Evolutionary conservation across 1,140 invertebrate species (phyloP).

Genomic region (Mycetomoellerius zeteki): DNA sequence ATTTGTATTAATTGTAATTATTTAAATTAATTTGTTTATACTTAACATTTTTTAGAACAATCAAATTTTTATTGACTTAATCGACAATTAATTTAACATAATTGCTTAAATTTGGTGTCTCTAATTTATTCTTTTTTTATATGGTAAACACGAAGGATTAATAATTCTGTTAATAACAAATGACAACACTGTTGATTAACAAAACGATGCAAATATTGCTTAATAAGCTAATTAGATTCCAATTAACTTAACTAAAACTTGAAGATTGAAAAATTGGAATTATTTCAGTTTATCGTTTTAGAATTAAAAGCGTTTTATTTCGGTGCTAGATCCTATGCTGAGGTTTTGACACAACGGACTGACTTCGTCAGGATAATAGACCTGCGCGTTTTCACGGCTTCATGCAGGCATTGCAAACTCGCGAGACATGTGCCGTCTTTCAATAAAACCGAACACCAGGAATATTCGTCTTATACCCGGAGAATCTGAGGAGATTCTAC

Average conservation of each 20-base stretch:
- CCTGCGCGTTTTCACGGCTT: slow-evolving; percentile 27
- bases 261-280: neutral
- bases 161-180: neutral
- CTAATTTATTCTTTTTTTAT: neutral
- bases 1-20: slow-evolving; percentile 9
- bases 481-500: slow-evolving; percentile 50
- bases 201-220: neutral
- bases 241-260: slow-evolving; percentile 5
- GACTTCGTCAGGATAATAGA: slow-evolving; percentile 17
- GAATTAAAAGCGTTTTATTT: neutral
- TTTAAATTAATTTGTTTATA: neutral
- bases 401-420: slow-evolving; percentile 26
- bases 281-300: neutral
- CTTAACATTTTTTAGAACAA: neutral
- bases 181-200: too few species aligned
- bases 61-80: neutral
- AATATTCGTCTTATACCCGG: slow-evolving; percentile 25
- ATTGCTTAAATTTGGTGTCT: neutral
- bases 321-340: neutral
- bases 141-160: neutral
- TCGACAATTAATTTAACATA: neutral
- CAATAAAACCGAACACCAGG: slow-evolving; percentile 44
- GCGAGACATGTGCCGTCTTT: slow-evolving; percentile 56
- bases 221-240: neutral
- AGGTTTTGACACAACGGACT: neutral